phyloP scores from a whole-genome alignment of 1,140 invertebrate species.

The Bombus superbus region DNA sequence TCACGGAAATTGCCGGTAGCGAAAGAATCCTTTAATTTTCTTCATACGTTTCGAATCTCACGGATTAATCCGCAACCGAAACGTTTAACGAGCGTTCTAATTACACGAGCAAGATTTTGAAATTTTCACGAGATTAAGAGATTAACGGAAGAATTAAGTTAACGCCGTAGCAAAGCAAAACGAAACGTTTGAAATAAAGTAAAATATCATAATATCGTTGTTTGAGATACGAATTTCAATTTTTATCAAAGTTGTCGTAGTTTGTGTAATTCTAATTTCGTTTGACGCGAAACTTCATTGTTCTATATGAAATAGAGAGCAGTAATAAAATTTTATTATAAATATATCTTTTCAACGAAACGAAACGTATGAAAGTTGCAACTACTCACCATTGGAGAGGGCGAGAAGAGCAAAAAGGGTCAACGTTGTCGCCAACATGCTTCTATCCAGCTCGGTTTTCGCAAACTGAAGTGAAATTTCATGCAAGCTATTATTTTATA shows the following conservation, averaged over 20 bases:
- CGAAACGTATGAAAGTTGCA: neutral
- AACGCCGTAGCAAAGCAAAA: too few relatives aligned
- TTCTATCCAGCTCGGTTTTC: neutral
- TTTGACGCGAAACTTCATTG: neutral
- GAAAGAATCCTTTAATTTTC: neutral
- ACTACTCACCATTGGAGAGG: conserved; percentile 9
- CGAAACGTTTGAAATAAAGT: too few relatives aligned
- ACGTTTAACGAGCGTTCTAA: neutral
- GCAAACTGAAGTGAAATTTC: neutral
- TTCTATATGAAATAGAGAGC: neutral
- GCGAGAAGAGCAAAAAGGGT: neutral
- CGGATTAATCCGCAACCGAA: neutral
- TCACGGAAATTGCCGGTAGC: neutral
- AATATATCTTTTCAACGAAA: neutral
- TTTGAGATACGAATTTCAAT: too few relatives aligned
- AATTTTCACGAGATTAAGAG: neutral
- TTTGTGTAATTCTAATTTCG: neutral
- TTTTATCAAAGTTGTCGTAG: neutral
- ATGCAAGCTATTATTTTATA: conserved; percentile 31
- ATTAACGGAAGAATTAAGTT: too few relatives aligned
- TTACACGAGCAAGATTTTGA: neutral
- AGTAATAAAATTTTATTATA: neutral
- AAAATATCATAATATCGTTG: too few relatives aligned
- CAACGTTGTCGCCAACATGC: conserved; percentile 9
- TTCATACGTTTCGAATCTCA: neutral